Conservation (phyloP, 2,888 invertebrate genomes). For the Tyria jacobaeae region DNA sequence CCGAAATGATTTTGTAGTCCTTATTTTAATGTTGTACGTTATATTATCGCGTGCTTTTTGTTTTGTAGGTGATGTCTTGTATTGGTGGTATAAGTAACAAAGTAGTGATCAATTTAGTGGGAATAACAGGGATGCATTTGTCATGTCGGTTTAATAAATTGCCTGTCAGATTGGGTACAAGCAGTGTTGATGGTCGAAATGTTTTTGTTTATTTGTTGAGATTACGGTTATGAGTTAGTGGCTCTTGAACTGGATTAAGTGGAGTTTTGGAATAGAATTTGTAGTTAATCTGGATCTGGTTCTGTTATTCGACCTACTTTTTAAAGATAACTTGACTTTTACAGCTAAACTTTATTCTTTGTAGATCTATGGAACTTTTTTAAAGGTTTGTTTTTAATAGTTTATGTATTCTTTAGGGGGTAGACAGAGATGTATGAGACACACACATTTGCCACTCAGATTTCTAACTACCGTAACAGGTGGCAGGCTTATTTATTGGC, state of each 20-base stretch:
- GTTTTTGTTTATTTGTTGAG: constrained; percentile 32
- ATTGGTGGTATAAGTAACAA: constrained; percentile 45
- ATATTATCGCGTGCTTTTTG: constrained; percentile 8
- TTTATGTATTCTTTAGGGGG: too few species aligned
- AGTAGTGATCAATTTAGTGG: constrained; percentile 58
- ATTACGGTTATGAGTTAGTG: constrained; percentile 26
- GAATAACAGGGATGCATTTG: constrained; percentile 51
- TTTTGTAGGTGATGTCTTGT: constrained; percentile 1
- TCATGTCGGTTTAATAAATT: constrained; percentile 55
- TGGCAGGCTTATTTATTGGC: too few species aligned
- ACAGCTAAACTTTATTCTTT: neutral
- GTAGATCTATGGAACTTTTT: neutral
- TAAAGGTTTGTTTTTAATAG: neutral
- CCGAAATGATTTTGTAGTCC: constrained; percentile 2
- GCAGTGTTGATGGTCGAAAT: constrained; percentile 45
- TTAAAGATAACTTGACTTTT: neutral
- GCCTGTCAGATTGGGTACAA: constrained; percentile 52
- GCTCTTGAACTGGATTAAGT: constrained; percentile 30
- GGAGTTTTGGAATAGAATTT: constrained; percentile 15
- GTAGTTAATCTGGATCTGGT: neutral
- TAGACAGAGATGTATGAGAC: too few species aligned
- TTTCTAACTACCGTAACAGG: too few species aligned
- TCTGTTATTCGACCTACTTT: constrained; percentile 1
- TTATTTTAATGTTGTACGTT: neutral
- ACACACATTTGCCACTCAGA: too few species aligned